Percentiles rank a stretch among this genome's conserved stretches.
These are phyloP conservation scores for Linyphia triangularis DNA, from an alignment of 2,888 invertebrate species.

Conservation along the genomic window DNA sequence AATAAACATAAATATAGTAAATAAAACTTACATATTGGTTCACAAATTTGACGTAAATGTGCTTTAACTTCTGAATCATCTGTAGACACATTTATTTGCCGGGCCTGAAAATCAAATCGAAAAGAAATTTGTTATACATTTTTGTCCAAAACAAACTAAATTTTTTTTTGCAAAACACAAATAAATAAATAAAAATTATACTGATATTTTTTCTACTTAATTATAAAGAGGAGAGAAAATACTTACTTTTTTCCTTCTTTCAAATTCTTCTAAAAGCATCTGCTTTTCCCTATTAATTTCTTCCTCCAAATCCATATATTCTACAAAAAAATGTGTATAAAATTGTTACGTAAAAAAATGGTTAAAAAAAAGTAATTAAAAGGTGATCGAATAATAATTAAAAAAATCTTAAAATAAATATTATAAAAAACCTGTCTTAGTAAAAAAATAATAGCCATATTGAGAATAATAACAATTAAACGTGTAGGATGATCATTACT, in stretches of 20 bases:
- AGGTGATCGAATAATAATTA: not conserved
- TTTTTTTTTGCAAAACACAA: not conserved
- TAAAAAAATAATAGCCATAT: not conserved
- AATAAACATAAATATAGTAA: no score
- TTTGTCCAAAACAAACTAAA: not conserved
- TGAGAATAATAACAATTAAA: not conserved
- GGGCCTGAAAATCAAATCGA: conserved; percentile 82
- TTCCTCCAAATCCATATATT: conserved; percentile 91
- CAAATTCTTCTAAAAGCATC: conserved; percentile 96
- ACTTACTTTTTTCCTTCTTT: conserved; percentile 89
- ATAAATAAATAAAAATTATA: not conserved
- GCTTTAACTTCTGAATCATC: conserved; percentile 97
- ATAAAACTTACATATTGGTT: conserved; percentile 88
- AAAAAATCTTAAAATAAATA: not conserved
- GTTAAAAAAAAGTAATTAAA: not conserved
- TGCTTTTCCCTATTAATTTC: conserved; percentile 92
- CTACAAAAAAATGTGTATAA: conserved; percentile 79
- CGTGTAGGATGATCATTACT: not conserved
- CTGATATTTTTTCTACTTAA: not conserved
- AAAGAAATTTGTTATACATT: not conserved
- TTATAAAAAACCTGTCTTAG: not conserved
- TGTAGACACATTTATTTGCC: conserved; percentile 97
- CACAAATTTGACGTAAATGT: conserved; percentile 93
- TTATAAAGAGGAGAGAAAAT: conserved; percentile 34
- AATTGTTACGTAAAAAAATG: not conserved